These are phyloP conservation scores for Thysanoteuthis rhombus DNA, from an alignment of 2,888 invertebrate genomes.

Conservation along the genomic window DNA sequence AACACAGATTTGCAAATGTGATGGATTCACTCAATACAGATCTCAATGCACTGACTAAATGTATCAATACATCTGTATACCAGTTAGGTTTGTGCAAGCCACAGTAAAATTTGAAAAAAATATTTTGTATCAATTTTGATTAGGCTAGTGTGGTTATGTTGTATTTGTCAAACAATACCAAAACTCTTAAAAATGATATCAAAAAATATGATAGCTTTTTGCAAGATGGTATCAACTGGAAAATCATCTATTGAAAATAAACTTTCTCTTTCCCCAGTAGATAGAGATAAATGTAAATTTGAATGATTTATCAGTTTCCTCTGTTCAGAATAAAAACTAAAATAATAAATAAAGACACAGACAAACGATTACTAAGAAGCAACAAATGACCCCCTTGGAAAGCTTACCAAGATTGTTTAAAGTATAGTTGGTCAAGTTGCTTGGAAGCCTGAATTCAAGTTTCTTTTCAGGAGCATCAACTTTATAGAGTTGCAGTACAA, in stretches of 20 bases:
- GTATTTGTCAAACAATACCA: neutral
- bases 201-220: neutral
- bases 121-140: neutral
- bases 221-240: neutral
- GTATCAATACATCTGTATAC: neutral
- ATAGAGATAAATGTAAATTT: neutral
- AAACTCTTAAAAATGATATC: neutral
- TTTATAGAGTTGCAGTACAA: slow-evolving; percentile 27
- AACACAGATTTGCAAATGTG: neutral
- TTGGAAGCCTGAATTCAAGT: slow-evolving; percentile 27
- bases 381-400: slow-evolving; percentile 17
- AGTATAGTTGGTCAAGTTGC: neutral
- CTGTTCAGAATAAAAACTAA: neutral
- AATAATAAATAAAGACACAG: neutral
- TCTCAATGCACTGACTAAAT: neutral
- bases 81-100: neutral
- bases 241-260: neutral
- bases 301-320: neutral
- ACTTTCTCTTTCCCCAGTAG: neutral
- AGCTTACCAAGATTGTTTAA: slow-evolving; percentile 29
- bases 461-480: slow-evolving; percentile 25
- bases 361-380: neutral
- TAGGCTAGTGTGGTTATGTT: neutral
- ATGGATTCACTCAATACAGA: neutral
- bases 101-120: neutral